Evolutionary conservation across 2,888 invertebrate species (phyloP).

Genomic region (Scelioninae gen. 1): DNA sequence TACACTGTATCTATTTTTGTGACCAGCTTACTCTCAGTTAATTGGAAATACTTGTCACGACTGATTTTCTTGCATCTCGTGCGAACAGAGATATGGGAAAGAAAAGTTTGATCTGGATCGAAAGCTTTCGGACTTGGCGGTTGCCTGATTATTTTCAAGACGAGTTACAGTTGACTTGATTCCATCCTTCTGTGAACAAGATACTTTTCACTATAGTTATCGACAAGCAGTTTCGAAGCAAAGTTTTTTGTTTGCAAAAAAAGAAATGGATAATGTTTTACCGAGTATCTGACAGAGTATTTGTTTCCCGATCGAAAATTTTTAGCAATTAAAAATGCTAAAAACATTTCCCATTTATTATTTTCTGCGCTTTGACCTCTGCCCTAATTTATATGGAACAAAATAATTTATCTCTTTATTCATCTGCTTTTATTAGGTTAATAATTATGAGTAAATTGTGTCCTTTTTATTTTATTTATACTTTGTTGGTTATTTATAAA

Average conservation of each 20-base stretch:
- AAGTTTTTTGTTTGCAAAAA: slow-evolving; percentile 27
- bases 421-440: no score
- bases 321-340: slow-evolving; percentile 23
- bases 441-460: no score
- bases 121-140: slow-evolving; percentile 72
- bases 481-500: no score
- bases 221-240: slow-evolving; percentile 31
- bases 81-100: slow-evolving; percentile 37
- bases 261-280: slow-evolving; percentile 24
- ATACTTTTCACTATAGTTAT: slow-evolving; percentile 56
- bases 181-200: slow-evolving; percentile 56
- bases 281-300: not conserved
- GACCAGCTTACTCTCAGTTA: slow-evolving; percentile 51
- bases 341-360: no score
- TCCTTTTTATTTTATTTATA: no score
- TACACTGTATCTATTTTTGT: slow-evolving; percentile 40
- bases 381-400: no score
- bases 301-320: slow-evolving; percentile 1
- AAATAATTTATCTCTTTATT: no score
- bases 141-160: slow-evolving; percentile 76
- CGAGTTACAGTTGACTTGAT: slow-evolving; percentile 63
- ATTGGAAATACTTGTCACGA: slow-evolving; percentile 66
- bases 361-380: no score
- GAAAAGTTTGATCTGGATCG: slow-evolving; percentile 73
- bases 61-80: slow-evolving; percentile 60